phyloP scores from a whole-genome alignment of 2,888 invertebrate species.

The Cartodere bifasciata region DNA sequence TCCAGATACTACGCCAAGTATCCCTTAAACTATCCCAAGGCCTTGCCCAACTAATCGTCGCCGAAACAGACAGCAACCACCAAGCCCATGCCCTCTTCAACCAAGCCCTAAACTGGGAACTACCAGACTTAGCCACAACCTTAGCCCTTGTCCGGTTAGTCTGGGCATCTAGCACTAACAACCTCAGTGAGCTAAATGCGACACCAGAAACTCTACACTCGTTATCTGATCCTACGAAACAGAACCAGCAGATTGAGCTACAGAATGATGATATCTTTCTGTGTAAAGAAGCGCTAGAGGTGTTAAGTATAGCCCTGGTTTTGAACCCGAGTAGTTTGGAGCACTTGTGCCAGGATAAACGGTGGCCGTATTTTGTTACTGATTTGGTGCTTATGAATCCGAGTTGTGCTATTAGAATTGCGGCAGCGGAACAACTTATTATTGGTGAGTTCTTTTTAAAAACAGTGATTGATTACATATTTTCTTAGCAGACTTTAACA shows the following conservation, averaged over 20 bases:
- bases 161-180: slow-evolving; percentile 66
- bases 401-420: slow-evolving; percentile 56
- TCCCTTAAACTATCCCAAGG: slow-evolving; percentile 72
- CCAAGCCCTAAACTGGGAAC: slow-evolving; percentile 51
- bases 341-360: slow-evolving; percentile 62
- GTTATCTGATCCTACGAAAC: slow-evolving; percentile 47
- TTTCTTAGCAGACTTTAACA: too few species aligned
- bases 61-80: slow-evolving; percentile 27
- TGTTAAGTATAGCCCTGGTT: slow-evolving; percentile 79
- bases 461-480: too few species aligned
- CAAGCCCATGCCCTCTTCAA: slow-evolving; percentile 38
- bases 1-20: slow-evolving; percentile 54
- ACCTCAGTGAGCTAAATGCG: slow-evolving; percentile 45
- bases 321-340: slow-evolving; percentile 81
- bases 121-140: slow-evolving; percentile 61
- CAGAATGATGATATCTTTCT: slow-evolving; percentile 30
- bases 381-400: slow-evolving; percentile 79
- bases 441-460: slow-evolving; percentile 57
- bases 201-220: slow-evolving; percentile 50
- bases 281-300: slow-evolving; percentile 87
- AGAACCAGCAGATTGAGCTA: slow-evolving; percentile 43
- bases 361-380: slow-evolving; percentile 82
- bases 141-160: slow-evolving; percentile 63
- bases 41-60: slow-evolving; percentile 50
- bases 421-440: slow-evolving; percentile 74